phyloP scores from a whole-genome alignment of 2,888 invertebrate genomes.

The Andrena chrysosceles region DNA sequence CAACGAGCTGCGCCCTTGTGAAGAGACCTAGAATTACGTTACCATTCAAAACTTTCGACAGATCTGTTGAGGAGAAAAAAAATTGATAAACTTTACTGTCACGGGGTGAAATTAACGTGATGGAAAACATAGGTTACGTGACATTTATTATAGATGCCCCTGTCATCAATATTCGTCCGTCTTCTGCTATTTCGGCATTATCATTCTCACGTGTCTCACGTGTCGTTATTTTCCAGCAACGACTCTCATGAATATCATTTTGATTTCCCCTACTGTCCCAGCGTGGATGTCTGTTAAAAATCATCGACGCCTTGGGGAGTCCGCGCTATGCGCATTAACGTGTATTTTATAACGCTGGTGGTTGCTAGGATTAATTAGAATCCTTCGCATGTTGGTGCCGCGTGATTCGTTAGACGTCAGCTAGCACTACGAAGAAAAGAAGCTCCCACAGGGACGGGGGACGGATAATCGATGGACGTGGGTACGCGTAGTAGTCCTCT shows the following conservation, averaged over 20 bases:
- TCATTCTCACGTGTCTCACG: background rate
- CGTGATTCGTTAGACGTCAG: conserved; percentile 3
- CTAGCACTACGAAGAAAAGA: background rate
- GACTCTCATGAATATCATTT: background rate
- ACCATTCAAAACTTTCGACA: background rate
- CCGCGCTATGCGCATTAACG: background rate
- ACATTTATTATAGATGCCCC: background rate
- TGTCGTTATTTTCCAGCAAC: background rate
- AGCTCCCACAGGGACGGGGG: conserved; percentile 13
- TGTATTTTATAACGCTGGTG: background rate
- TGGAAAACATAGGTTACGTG: background rate
- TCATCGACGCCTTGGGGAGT: background rate
- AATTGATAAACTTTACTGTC: background rate
- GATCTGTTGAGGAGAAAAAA: background rate
- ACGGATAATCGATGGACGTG: conserved; percentile 57
- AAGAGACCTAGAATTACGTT: conserved; percentile 30
- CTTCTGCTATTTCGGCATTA: background rate
- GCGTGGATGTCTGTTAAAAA: background rate
- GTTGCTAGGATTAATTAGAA: background rate
- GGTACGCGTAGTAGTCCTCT: conserved; percentile 44
- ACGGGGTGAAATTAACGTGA: background rate
- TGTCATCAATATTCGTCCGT: background rate
- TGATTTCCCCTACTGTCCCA: background rate
- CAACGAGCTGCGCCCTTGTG: conserved; percentile 6
- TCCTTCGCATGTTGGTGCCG: background rate